A percentile compares a stretch with the other conserved stretches of the same genome.
Evolutionary conservation across 1,140 invertebrate species (phyloP).

Genomic region (Bombus polaris): DNA sequence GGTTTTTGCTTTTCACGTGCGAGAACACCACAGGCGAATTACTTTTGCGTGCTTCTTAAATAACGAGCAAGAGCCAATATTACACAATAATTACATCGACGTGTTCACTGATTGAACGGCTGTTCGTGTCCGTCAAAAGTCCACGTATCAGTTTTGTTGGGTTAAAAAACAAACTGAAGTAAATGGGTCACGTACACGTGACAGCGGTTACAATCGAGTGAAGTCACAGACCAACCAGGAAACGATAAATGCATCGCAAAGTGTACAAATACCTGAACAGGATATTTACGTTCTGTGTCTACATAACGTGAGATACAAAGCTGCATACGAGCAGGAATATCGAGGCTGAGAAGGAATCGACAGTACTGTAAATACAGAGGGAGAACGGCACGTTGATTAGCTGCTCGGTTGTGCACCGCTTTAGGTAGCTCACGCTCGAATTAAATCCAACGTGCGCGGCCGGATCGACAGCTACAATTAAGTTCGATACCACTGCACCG

Average conservation of each 20-base stretch:
- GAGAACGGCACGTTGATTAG: slow-evolving; percentile 70
- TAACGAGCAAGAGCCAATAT: neutral
- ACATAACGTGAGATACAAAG: slow-evolving; percentile 37
- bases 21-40: neutral
- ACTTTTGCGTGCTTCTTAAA: neutral
- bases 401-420: slow-evolving; percentile 66
- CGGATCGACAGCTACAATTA: slow-evolving; percentile 57
- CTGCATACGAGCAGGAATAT: slow-evolving; percentile 44
- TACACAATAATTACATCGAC: neutral
- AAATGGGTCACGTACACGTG: slow-evolving; percentile 4
- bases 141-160: neutral
- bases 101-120: neutral
- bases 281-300: slow-evolving; percentile 57
- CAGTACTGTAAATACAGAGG: slow-evolving; percentile 68
- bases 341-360: slow-evolving; percentile 63
- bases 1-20: neutral
- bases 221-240: slow-evolving; percentile 23
- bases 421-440: slow-evolving; percentile 56
- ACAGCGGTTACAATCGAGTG: slow-evolving; percentile 22
- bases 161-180: neutral
- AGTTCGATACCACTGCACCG: slow-evolving; percentile 1
- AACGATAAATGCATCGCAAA: slow-evolving; percentile 37
- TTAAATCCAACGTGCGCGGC: slow-evolving; percentile 63
- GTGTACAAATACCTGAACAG: slow-evolving; percentile 37
- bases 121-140: neutral